Base-by-base conservation (phyloP, 1,140 invertebrate species). In the Pectinophora gossypiella region DNA sequence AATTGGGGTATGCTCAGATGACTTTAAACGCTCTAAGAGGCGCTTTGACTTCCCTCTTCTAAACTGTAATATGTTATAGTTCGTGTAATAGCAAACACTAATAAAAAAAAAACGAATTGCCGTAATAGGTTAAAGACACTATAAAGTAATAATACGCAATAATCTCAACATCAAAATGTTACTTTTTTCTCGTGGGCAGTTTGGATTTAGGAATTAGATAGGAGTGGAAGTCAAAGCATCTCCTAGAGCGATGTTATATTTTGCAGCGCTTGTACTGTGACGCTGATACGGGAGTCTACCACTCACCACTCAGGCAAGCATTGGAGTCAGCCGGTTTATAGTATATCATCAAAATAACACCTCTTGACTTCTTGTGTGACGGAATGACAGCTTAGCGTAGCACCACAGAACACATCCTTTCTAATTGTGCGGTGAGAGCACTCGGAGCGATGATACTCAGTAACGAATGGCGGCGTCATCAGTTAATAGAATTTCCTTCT, bases 241-340 rank as follows among this genome's bases (percentile, higher is more conserved):
- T 80, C 74, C 66, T 69, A 71, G 83, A 82, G 69, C 65, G 72
- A 71, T 76, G 68, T 85, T 85, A 79, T 93, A 40, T 91, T 89
- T 93, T 93, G 83, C 92, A 93, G 92, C 92, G 92, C 91, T 90
- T 92, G 90, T 91, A 92, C 88, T 91, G 89, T 85, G 90, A 90
- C 87, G 90, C 89, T 89, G 91, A 92, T 87, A 90, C 89, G 86
- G 88, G 89, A 88, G 90, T 90, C 86, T 91, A 92, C 90, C 90
- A 91, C 89, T 92, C 90, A 85, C 92, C 91, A 89, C 89, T 93
- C 89, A 93, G 92, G 92, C 92, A 93, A 93, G 92, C 90, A 89
- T 89, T 90, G 87, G 85, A 88, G 84, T 81, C 81, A 71, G 84
- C 80, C 81, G 79, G 83, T 80, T 78, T 87, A 85, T 83, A 82